A percentile compares a stretch with the other conserved stretches of the same genome.
These are phyloP conservation scores for Peucedramus taeniatus DNA, from an alignment of 2,113 vertebrate species.

Conservation along the genomic window DNA sequence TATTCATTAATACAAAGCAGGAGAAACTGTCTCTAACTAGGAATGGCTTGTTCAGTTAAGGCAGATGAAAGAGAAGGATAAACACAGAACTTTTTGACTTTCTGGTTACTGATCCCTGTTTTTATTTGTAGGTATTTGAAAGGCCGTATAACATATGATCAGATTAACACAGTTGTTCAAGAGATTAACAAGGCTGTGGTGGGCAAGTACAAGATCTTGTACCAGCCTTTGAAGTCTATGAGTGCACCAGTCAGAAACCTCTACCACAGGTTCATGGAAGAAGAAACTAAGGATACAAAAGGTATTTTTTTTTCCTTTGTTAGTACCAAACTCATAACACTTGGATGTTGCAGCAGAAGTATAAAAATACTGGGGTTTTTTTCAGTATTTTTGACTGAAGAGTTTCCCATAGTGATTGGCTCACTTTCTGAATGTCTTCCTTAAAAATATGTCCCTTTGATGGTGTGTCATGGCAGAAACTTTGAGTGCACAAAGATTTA, in stretches of 20 bases:
- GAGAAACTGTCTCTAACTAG: background rate
- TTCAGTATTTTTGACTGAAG: background rate
- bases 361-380: background rate
- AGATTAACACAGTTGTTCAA: conserved; percentile 81
- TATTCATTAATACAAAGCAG: background rate
- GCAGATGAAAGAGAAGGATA: background rate
- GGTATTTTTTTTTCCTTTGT: conserved; percentile 58
- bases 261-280: conserved; percentile 79
- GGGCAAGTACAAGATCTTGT: conserved; percentile 85
- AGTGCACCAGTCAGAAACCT: conserved; percentile 69
- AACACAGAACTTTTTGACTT: background rate
- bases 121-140: conserved; percentile 79
- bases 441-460: background rate
- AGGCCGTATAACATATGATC: conserved; percentile 79
- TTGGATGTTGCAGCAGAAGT: background rate
- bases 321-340: accelerated
- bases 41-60: background rate
- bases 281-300: conserved; percentile 87
- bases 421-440: background rate
- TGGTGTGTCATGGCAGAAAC: background rate
- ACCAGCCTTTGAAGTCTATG: conserved; percentile 73
- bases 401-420: background rate
- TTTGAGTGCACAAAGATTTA: background rate
- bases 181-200: conserved; percentile 79
- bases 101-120: background rate